Evolutionary conservation across 2,888 invertebrate species (phyloP), one percentile per base, ranked within the genome.

Genomic region (Cataglyphis livida): DNA sequence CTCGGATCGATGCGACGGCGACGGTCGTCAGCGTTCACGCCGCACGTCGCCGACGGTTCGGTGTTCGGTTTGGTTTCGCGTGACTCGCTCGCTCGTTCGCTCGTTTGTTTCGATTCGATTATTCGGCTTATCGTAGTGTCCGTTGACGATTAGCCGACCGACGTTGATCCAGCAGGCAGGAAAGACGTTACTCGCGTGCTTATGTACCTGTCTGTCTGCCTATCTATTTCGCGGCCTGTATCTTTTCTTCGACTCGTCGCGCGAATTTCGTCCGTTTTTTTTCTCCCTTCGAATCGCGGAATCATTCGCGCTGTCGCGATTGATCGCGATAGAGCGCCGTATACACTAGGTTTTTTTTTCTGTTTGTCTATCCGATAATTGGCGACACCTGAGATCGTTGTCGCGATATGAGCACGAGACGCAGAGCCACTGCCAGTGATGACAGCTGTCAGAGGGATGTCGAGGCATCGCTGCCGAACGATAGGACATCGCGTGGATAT

Each of bases 1-100:
- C 89, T 89, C 66, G 82, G 89, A 90, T 90, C 89, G 89, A 90
- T 90, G 84, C 87, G 32, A 79, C 85, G 88, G 21, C 86, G 86
- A 81, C 84, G 87, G 83, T 76, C 73, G 59, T 48, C 70, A 85
- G 71, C 84, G 84, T 85, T 84, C 84, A 64, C 84, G 87, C 81
- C 84, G 83, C 83, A 32, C 32, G 32, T 41, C 25, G 89, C 70
- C 84, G 85, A 83, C 21, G 64, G 38, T 65, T 57, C n/a, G 65
- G 82, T 35, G 38, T 65, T 6, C 32, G 32, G 32, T 32, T 57
- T 15, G 65, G 82, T 71, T 81, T 86, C 84, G 87, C 51, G 87
- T 70, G 54, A 62, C 15, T 62, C 35, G 62, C 32, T 68, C 51
- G 32, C 32, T 68, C 51, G 32, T 4, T 38, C 38, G 59, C 79